Evolutionary conservation across 2,113 vertebrate species (phyloP).

Genomic region (Tursiops truncatus): DNA sequence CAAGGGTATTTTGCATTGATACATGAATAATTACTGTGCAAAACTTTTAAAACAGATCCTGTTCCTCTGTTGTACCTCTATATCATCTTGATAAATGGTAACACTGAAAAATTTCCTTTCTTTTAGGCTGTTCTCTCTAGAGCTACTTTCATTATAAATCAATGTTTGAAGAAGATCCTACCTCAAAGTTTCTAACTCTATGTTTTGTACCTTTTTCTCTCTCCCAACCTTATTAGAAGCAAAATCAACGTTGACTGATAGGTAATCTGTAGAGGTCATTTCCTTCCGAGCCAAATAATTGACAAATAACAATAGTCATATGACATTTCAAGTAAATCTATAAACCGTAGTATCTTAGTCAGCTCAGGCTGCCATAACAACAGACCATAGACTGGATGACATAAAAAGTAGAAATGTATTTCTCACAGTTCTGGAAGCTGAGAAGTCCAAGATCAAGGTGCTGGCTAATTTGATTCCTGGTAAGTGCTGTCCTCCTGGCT

Average conservation of each 20-base stretch:
- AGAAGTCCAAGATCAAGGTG: background rate
- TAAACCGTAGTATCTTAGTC: background rate
- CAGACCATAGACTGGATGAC: background rate
- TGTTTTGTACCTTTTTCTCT: background rate
- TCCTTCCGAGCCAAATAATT: background rate
- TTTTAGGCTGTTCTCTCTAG: background rate
- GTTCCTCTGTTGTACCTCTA: background rate
- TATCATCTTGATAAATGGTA: background rate
- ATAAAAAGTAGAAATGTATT: background rate
- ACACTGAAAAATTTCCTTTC: background rate
- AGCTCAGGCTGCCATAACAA: background rate
- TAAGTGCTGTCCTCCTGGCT: background rate
- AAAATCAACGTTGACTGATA: background rate
- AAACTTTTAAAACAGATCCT: background rate
- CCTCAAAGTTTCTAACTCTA: background rate
- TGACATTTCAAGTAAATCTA: background rate
- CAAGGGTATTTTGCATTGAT: constrained; percentile 23
- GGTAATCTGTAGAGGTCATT: background rate
- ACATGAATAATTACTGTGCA: background rate
- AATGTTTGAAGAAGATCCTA: background rate
- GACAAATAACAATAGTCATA: background rate
- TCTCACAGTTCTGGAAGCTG: background rate
- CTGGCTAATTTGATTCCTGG: background rate
- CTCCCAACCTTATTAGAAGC: background rate
- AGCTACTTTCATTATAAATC: background rate